Conservation (phyloP, 1,140 invertebrate genomes). For the Drosophila pruinosa region DNA sequence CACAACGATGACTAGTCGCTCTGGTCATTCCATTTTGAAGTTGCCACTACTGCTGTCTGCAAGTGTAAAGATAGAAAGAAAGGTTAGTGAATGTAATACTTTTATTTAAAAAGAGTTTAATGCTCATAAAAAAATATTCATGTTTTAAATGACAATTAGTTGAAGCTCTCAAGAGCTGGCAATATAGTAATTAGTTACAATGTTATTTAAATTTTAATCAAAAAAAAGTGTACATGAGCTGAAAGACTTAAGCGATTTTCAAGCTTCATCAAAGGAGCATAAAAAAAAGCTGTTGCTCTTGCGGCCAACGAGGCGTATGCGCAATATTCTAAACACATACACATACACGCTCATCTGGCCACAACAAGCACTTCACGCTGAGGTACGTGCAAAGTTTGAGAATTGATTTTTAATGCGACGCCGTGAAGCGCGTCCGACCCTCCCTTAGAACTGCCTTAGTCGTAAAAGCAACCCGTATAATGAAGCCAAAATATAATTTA, state of each 20-base stretch:
- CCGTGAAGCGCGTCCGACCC: constrained; percentile 32
- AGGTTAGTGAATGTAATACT: background rate
- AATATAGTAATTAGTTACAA: too few relatives aligned
- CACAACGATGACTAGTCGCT: constrained; percentile 18
- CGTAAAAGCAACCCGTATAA: constrained; percentile 50
- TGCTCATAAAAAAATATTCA: too few relatives aligned
- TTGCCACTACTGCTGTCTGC: constrained; percentile 4
- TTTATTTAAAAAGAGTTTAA: too few relatives aligned
- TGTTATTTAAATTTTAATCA: too few relatives aligned
- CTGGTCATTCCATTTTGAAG: constrained; percentile 62
- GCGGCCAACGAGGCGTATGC: background rate
- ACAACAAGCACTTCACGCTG: constrained; percentile 21
- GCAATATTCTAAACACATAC: background rate
- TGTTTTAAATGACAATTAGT: too few relatives aligned
- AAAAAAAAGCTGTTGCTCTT: constrained; percentile 18
- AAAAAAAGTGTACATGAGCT: too few relatives aligned
- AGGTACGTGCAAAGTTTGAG: constrained; percentile 68
- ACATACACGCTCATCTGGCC: constrained; percentile 9
- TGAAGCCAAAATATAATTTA: constrained; percentile 77
- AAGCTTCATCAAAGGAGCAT: constrained; percentile 26
- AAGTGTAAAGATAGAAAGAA: background rate
- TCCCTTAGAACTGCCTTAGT: background rate
- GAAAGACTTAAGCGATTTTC: background rate
- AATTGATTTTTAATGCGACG: constrained; percentile 78
- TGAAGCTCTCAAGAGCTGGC: too few relatives aligned